Evolutionary conservation across 2,888 invertebrate species (phyloP), one percentile per base, ranked within the genome.

Genomic region (Drosophila imparisetae): DNA sequence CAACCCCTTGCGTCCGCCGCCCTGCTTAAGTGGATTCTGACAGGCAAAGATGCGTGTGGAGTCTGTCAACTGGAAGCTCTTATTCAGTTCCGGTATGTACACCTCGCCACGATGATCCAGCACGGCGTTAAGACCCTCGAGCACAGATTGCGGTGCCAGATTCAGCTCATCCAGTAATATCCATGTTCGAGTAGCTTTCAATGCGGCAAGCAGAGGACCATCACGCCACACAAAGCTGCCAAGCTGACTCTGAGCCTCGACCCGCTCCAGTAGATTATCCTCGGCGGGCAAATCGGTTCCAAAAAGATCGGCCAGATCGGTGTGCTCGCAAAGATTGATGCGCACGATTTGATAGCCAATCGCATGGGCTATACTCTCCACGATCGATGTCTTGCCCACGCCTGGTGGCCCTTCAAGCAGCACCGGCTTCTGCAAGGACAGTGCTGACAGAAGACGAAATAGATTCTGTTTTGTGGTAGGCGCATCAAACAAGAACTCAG

Each of bases 321-420:
- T 99, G 94, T 99, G 99, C 91, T 99, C 99, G 58, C 99, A 99
- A 55, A 99, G 94, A 94, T 99, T 99, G 69, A 99, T 98, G 53
- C 99, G 94, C 18, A 98, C 96, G 38, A 99, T 95, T 89, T 95
- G 94, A 92, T 98, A 95, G 2, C 98, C 97, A 3, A 98, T 95
- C 11, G 95, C 95, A 90, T 95, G 96, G 0, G 99, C 98, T 48
- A 99, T 93, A 32, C 98, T 98, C 62, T 96, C 95, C 2, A 99
- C 97, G 64, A 99, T 94, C 81, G 98, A 98, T 0, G 99, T 99
- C 93, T 99, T 99, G 4, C 99, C 99, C 27, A 99, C 99, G 3
- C 99, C 99, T 4, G 99, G 99, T 85, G 98, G 97, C 3, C 98
- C 99, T 94, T 99, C 99, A 24, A 99, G 93, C 62, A 99, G 94